phyloP scores from a whole-genome alignment of 2,113 vertebrate species.

The Sapayoa aenigma region DNA sequence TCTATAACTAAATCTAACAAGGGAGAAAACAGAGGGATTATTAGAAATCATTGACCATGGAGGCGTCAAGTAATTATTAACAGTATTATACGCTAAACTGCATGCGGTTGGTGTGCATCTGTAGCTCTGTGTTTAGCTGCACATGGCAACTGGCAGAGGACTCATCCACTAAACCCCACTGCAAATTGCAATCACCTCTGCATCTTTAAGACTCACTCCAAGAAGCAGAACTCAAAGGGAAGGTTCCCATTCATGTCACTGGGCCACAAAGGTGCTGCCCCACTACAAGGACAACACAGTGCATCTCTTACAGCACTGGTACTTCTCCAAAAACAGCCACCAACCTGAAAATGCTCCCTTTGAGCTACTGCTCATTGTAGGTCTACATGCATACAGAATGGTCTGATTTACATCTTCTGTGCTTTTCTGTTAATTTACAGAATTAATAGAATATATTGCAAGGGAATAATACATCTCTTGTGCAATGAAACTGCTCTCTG shows the following conservation, averaged over 20 bases:
- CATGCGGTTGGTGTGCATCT: neutral
- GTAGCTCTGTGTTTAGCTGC: neutral
- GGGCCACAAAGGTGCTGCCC: neutral
- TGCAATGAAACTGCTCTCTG: neutral
- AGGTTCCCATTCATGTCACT: neutral
- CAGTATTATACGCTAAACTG: neutral
- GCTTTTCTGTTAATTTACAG: neutral
- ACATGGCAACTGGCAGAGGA: neutral
- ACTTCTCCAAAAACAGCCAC: neutral
- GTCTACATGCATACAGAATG: neutral
- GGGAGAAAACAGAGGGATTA: neutral
- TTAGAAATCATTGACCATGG: neutral
- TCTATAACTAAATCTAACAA: neutral
- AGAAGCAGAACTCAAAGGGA: neutral
- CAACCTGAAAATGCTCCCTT: neutral
- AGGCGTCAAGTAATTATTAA: neutral
- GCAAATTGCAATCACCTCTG: neutral
- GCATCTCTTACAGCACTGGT: neutral
- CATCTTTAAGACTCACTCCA: neutral
- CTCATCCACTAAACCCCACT: neutral
- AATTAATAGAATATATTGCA: neutral
- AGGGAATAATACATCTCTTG: neutral
- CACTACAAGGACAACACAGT: neutral
- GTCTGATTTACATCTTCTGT: neutral
- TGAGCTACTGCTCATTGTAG: neutral